These are phyloP conservation scores for Morone chrysops DNA, from an alignment of 2,113 vertebrate genomes.

Conservation along the genomic window DNA sequence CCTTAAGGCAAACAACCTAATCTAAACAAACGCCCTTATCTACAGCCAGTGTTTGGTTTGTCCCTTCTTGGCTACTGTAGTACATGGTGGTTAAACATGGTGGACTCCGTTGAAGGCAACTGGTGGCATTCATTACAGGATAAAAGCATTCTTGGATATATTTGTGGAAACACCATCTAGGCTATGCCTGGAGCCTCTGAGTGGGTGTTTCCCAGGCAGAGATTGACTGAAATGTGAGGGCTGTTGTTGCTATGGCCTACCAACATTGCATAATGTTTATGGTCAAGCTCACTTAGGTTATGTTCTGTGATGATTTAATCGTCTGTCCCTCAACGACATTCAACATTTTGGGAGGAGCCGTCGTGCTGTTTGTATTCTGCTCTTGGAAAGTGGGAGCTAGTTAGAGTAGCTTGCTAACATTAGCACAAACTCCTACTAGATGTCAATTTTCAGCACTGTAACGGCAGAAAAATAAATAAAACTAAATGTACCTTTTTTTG, in stretches of 20 bases:
- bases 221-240: neutral
- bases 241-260: neutral
- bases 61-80: too few species aligned
- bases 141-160: neutral
- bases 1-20: too few species aligned
- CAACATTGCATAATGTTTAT: neutral
- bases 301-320: neutral
- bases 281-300: neutral
- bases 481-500: neutral
- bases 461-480: neutral
- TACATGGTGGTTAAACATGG: too few species aligned
- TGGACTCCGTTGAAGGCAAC: too few species aligned
- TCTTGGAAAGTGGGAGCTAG: neutral
- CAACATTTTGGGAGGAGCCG: neutral
- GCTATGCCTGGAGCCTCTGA: neutral
- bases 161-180: neutral
- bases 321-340: neutral
- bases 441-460: neutral
- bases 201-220: neutral
- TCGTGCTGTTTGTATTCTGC: neutral
- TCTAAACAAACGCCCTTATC: too few species aligned
- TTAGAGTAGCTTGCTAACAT: neutral
- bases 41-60: too few species aligned
- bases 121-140: neutral
- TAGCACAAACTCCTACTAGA: neutral